Base-by-base conservation (phyloP, 2,888 invertebrate genomes). In the Andrena dorsata region DNA sequence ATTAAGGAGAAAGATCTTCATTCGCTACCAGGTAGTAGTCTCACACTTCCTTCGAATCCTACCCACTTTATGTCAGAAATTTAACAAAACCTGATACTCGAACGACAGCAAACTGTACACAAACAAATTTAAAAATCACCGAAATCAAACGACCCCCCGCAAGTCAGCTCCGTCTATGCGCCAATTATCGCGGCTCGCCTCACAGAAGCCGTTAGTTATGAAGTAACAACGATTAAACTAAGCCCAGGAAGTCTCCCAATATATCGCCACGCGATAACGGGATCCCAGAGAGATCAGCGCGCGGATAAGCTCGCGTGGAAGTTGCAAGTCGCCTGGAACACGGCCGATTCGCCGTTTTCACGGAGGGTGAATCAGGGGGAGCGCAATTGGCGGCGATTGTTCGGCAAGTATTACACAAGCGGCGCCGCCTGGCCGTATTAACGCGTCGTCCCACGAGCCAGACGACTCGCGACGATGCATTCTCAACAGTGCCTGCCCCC, bases 391-490 rank as follows among this genome's bases (percentile, higher is more conserved):
- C 47, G 76, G 65, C 78, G 76, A 86, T 85, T 85, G 82, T 86
- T 85, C 76, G 71, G 70, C 80, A 78, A 80, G 85, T 85, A 86
- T 80, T 78, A 86, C 58, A 56, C 80, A 66, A 80, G 75, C 80
- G 32, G 60, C 23, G 56, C 41, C 58, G 32, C 20, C 53, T 56
- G 6, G 28, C 20, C 10, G 70, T 61, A 51, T 72, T 72, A 61
- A 49, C 61, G 49, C n/a, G 53, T 51, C 56, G 26, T 56, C 23
- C 26, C 56, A 1, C 56, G 56, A 56, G 10, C 4, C 56, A 56
- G 56, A 51, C 51, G 20, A 51, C 41, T 35, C 32, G 20, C 56
- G 47, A 30, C 66, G 61, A 26, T 56, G 71, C 53, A 63, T 56
- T 76, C 70, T 58, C 65, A 41, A 5, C 41, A 16, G 41, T 5